Evolutionary conservation across 1,140 invertebrate genomes (phyloP), one percentile per base, ranked within the genome.

Genomic region (Chlorops oryzae): DNA sequence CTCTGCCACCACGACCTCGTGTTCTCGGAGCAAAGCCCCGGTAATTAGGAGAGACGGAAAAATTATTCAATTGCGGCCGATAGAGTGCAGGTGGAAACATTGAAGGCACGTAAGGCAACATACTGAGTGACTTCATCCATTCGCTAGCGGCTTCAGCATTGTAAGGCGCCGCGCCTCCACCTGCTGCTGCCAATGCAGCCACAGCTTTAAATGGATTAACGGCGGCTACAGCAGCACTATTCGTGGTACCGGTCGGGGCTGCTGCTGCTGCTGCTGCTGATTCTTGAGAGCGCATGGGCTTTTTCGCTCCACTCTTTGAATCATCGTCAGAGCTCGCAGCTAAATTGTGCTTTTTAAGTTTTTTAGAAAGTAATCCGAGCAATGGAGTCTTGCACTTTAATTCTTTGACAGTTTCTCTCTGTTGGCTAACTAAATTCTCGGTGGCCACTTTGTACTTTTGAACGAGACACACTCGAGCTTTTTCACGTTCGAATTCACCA

Each of bases 401-500:
- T 28, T 79, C 72, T 25, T 75, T 74, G 2, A 82, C 62, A 51
- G 77, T 76, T 42, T 79, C 72, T 50, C 74, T 65, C 64, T 81
- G 78, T 34, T 75, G 74, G 24, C 77, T 71, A 6, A 82, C 56
- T 28, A 77, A 62, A 15, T 75, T 65, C 59, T 82, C 80, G 22
- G 79, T 80, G 10, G 73, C 70, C 22, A 66, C 64, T 56, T 81
- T 81, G 38, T 75, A 77, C 57, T 74, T 77, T 41, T 74, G 77
- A 10, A 81, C 73, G 45, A 77, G 57, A 9, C 76, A 72, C 5
- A 73, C 72, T 3, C 75, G 68, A 41, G n/a, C n/a, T n/a, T n/a
- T n/a, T n/a, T n/a, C n/a, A n/a, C n/a, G n/a, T n/a, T n/a, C n/a
- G n/a, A n/a, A n/a, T n/a, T n/a, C n/a, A n/a, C n/a, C n/a, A n/a